Evolutionary conservation across 2,888 invertebrate species (phyloP).

Genomic region (Marronus borbonicus): DNA sequence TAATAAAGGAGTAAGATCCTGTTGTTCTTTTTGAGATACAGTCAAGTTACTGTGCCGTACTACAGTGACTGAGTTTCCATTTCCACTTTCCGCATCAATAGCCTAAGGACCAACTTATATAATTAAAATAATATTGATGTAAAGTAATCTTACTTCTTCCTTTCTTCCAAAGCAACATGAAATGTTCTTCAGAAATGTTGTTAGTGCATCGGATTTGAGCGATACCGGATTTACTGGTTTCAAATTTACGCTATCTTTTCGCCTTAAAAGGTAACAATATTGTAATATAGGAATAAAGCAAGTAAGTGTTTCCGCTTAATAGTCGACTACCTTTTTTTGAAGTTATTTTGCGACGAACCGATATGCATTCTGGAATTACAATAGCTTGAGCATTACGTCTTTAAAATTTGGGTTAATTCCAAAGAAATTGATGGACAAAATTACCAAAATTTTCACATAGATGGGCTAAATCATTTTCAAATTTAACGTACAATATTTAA

Average conservation of each 20-base stretch:
- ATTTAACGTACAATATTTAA: not conserved
- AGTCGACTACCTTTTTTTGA: slow-evolving; percentile 28
- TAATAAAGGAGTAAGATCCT: slow-evolving; percentile 27
- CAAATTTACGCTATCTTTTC: slow-evolving; percentile 20
- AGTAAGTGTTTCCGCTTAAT: not conserved
- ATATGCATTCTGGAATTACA: slow-evolving; percentile 18
- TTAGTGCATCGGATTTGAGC: slow-evolving; percentile 1
- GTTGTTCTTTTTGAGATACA: not conserved
- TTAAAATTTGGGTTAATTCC: slow-evolving; percentile 12
- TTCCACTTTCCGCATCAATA: not conserved
- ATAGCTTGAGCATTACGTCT: slow-evolving; percentile 15
- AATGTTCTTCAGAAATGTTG: slow-evolving; percentile 16
- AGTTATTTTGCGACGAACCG: slow-evolving; percentile 23
- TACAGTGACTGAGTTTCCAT: not conserved
- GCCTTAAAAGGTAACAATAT: slow-evolving; percentile 13
- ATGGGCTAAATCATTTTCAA: slow-evolving; percentile 20
- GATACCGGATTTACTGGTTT: slow-evolving; percentile 32
- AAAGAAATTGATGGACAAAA: not conserved
- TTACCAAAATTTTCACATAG: slow-evolving; percentile 5
- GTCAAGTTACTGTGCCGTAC: not conserved
- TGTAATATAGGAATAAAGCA: not conserved
- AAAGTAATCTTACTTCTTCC: slow-evolving; percentile 14
- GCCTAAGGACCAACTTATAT: slow-evolving; percentile 5
- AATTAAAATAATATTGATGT: not conserved
- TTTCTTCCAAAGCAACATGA: slow-evolving; percentile 10